Evolutionary conservation across 2,888 invertebrate genomes (phyloP), one percentile per base, ranked within the genome.

Genomic region (Dastarcus helophoroides): DNA sequence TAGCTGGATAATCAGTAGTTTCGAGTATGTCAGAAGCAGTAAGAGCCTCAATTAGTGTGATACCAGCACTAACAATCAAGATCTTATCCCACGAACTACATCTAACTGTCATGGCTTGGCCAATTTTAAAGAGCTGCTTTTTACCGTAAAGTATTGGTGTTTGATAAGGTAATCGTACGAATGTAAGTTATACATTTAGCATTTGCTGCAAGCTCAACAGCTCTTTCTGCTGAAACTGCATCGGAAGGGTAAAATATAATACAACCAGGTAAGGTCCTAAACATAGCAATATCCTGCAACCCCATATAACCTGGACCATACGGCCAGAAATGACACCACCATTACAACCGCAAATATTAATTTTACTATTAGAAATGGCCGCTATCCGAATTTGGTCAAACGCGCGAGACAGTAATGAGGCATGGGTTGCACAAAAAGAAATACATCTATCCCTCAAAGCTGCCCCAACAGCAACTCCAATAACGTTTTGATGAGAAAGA

Each of bases 271-370:
- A 94, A 72, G 4, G 82, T 62, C 16, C 94, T 73, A 76, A 95
- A 95, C 68, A 95, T 71, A 1, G 90, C 84, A 35, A 95, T 58
- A 61, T 95, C 95, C 63, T 95, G 95, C 6, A 95, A 70, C 2
- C 88, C 95, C 95, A 95, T 95, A 67, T 94, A 93, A 29, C 86
- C 86, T 10, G 94, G 93, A 0, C 93, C 93, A 63, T 93, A 93
- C 62, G 93, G 14, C 91, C 95, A 62, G 94, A 94, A 49, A 88
- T 89, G 14, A 93, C 81, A 17, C 95, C 95, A 60, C 85, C 88
- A 64, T 94, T 94, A 0, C 93, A 93, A 0, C 91, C 91, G 35
- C 67, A 85, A 59, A 90, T 83, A 64, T 93, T 95, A 14, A 86
- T 79, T 62, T 95, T 91, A 15, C 88, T 81, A 65, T 89, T 89